Base-by-base conservation (phyloP, 2,797 vertebrate species). In the Coreius guichenoti region DNA sequence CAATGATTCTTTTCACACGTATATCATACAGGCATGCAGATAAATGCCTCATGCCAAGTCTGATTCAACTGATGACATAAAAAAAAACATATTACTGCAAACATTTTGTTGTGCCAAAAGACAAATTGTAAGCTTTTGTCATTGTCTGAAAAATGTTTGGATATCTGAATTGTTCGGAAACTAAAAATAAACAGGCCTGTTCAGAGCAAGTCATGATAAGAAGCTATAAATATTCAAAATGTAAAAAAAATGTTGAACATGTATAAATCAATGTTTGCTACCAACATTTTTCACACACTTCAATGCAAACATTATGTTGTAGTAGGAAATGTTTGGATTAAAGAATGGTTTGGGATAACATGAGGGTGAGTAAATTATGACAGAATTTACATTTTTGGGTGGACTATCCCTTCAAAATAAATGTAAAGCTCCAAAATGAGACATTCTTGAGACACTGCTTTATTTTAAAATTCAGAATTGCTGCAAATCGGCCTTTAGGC, bases 1-100 rank as follows among this genome's bases (percentile, higher is more conserved):
- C 21, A 51, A 67, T 76, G 43, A 67, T 54, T 83, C 3, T 76
- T 36, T 83, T 83, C 14, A 75, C 68, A 72, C n/a, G 23, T 63
- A 29, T 31, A 63, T n/a, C 51, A 63, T 56, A n/a, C 31, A 63
- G 14, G 8, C n/a, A 47, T 56, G 17, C 19, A 8, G n/a, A 61
- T 11, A 31, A 49, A 23, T 3, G 12, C 26, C 16, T 65, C 9
- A 4, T 23, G 12, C 9, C 19, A 68, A 68, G 19, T 67, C 12
- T 23, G 43, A 80, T 67, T 33, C 47, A 49, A 67, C 17, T 17
- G 16, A 47, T 67, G 58, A 65, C 26, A 43, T 8, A 16, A 56
- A 54, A 16, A 56, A 54, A 58, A n/a, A 29, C 6, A 26, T 3
- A 7, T 45, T 54, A 54, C 31, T 54, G 4, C 45, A 45, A 80